Evolutionary conservation across 64 coral and sea anemone genomes (phyloP), one percentile per base, ranked within the genome.

Genomic region (Stylophora pistillata): DNA sequence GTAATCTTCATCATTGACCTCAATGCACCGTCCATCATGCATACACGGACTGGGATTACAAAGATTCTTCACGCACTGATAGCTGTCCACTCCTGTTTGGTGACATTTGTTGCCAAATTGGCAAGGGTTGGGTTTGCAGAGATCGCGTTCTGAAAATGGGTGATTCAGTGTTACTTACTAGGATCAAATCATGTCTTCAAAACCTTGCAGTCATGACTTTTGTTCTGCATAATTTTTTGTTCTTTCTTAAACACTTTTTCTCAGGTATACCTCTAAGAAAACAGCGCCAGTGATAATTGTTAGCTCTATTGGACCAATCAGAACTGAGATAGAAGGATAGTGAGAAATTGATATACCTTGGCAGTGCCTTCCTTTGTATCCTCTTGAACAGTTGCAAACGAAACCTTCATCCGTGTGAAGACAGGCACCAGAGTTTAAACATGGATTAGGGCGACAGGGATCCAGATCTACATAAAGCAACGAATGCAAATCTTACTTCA

Each of bases 51-150:
- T 95, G 0, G 97, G 97, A 74, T 99, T 84, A 30, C 97, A 99
- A 27, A 99, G 76, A 16, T 93, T 95, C 73, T 99, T 99, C 2
- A 99, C 97, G 25, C 97, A 99, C 30, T 95, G 94, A 41, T 99
- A 99, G 20, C 93, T 95, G 32, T 99, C 97, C 0, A 17, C 54
- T 18, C 90, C 91, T 10, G 87, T 95, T 57, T 99, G 93, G 15
- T 90, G 88, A 20, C 97, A 99, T 53, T 99, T 99, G 77, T 92
- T 91, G 37, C 93, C 93, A 78, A 93, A 99, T 53, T 99, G 97
- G 88, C 97, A 99, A 3, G 97, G 97, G 53, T 99, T 99, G n/a
- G 97, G 97, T 87, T 95, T 92, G 21, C 97, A 99, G 4, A 99
- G 90, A 74, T 99, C 88, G 18, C 93, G 95, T 68, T 92, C 95